Conservation (phyloP, 2,888 invertebrate species). For the Hofmannophila pseudospretella region DNA sequence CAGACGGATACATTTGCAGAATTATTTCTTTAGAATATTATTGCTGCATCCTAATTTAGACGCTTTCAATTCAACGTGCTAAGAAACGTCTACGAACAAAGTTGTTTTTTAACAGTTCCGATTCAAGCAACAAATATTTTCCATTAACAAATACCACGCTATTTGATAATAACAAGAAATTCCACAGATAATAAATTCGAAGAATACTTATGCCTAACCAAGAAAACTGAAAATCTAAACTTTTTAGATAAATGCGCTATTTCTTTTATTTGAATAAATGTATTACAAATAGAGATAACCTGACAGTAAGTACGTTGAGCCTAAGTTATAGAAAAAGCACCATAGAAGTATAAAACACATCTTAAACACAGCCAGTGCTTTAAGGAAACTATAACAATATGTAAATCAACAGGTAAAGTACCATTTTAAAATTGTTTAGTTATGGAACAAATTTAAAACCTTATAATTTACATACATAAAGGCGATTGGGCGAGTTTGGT, state of each 20-base stretch:
- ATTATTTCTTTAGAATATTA: conserved; percentile 10
- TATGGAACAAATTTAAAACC: too few species aligned
- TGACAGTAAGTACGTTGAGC: conserved; percentile 37
- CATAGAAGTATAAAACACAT: conserved; percentile 33
- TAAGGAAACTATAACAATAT: neutral
- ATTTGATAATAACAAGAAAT: too few species aligned
- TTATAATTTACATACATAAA: too few species aligned
- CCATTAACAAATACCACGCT: too few species aligned
- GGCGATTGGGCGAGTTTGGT: too few species aligned
- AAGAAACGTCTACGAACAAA: neutral
- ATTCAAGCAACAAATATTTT: too few species aligned
- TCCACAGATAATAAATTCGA: too few species aligned
- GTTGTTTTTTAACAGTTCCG: too few species aligned
- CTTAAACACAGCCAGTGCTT: neutral
- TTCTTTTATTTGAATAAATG: neutral
- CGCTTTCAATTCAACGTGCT: conserved; percentile 7
- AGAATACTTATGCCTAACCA: too few species aligned
- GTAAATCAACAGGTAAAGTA: too few species aligned
- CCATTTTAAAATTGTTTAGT: too few species aligned
- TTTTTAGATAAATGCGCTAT: neutral
- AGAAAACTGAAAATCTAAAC: too few species aligned
- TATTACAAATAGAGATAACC: neutral
- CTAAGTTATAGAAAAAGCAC: conserved; percentile 40
- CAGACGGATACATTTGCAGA: conserved; percentile 15
- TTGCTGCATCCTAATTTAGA: conserved; percentile 10